These are phyloP conservation scores for Eulemur albifrons DNA, from an alignment of 2,797 vertebrate species.

Conservation along the genomic window DNA sequence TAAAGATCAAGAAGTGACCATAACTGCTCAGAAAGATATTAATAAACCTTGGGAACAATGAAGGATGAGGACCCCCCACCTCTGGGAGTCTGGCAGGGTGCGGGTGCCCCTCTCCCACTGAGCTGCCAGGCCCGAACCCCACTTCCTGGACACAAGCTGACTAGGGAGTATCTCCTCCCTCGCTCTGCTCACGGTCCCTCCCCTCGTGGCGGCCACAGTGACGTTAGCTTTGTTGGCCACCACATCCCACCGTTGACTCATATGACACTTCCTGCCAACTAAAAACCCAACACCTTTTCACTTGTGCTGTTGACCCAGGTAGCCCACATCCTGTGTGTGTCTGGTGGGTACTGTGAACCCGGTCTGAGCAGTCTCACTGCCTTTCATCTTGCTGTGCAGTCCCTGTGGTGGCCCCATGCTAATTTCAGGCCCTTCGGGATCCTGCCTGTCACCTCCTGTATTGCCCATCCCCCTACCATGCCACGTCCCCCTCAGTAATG, in stretches of 20 bases:
- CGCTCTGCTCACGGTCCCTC: background rate
- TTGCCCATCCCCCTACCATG: too few species aligned
- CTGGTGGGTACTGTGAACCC: background rate
- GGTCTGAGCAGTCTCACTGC: background rate
- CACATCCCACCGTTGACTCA: slow-evolving; percentile 52
- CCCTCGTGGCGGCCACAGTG: background rate
- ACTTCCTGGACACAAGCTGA: background rate
- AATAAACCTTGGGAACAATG: background rate
- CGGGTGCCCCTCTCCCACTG: accelerated
- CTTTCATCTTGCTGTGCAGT: background rate
- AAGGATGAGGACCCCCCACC: background rate
- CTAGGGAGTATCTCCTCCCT: background rate
- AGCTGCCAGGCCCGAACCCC: background rate
- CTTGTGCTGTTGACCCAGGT: slow-evolving; percentile 50
- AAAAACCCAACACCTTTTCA: slow-evolving; percentile 43
- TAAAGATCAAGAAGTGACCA: background rate
- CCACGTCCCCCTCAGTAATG: background rate
- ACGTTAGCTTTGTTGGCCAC: background rate
- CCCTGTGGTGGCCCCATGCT: background rate
- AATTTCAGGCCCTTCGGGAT: background rate
- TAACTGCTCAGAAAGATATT: background rate
- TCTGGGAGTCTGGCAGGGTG: background rate
- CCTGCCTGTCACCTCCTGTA: background rate
- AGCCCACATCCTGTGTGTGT: slow-evolving; percentile 67
- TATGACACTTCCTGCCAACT: slow-evolving; percentile 62